phyloP scores from a whole-genome alignment of 1,140 invertebrate genomes.

The Zelostemma sp. region DNA sequence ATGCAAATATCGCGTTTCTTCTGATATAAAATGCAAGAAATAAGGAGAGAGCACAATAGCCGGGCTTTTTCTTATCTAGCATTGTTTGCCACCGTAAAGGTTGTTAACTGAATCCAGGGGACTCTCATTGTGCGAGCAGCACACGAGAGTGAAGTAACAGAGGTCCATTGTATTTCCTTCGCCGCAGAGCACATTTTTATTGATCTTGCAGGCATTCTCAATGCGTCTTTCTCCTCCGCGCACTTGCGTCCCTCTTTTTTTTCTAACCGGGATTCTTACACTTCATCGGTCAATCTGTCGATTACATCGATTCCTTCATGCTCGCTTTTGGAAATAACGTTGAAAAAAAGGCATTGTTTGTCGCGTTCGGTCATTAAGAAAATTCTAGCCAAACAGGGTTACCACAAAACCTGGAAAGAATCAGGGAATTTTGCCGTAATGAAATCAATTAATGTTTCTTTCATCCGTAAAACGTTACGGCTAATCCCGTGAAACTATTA shows the following conservation, averaged over 20 bases:
- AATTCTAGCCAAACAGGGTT: no score
- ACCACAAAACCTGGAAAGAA: no score
- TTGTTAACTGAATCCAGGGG: slow-evolving; percentile 57
- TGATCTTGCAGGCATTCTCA: slow-evolving; percentile 31
- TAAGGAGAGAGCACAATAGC: slow-evolving; percentile 19
- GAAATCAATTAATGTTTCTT: no score
- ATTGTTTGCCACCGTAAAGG: slow-evolving; percentile 45
- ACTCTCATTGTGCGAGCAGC: slow-evolving; percentile 49
- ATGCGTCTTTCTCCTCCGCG: slow-evolving; percentile 26
- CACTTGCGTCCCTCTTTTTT: slow-evolving; percentile 17
- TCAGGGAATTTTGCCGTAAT: no score
- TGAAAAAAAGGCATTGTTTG: not conserved
- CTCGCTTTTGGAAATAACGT: not conserved
- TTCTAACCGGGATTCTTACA: slow-evolving; percentile 4
- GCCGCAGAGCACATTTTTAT: slow-evolving; percentile 34
- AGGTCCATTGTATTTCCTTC: slow-evolving; percentile 52
- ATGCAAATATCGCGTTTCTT: slow-evolving; percentile 16
- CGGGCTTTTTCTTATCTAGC: slow-evolving; percentile 52
- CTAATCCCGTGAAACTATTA: no score
- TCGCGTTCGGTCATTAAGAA: no score
- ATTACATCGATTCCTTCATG: not conserved
- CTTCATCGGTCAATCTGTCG: slow-evolving; percentile 13
- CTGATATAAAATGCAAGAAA: slow-evolving; percentile 24
- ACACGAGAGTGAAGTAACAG: slow-evolving; percentile 46
- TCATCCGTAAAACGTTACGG: no score